Base-by-base conservation (phyloP, 2,888 invertebrate genomes). In the Volucella inanis region DNA sequence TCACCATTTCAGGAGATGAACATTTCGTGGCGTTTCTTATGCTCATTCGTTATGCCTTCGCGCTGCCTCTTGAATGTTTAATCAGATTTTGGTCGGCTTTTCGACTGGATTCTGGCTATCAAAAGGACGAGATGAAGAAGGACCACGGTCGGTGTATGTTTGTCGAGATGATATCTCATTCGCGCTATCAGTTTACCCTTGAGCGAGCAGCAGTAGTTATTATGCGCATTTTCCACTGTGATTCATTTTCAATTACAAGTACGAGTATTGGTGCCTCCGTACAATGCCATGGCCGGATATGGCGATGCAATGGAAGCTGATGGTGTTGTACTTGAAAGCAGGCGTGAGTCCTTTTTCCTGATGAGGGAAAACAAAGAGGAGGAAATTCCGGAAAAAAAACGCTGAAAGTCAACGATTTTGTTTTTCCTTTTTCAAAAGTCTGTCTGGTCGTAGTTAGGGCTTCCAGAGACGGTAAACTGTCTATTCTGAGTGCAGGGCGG, bases 221-320 rank as follows among this genome's bases (percentile, higher is more conserved):
- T 84, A 76, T 84, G 75, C 74, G 70, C 68, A 78, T 65, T 77
- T 78, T 68, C 47, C 83, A 70, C 83, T 71, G 80, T 76, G 84
- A 84, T 84, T 79, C 70, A 59, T 84, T 80, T 84, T 84, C 84
- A 84, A 84, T 84, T 84, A 84, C 79, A 70, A 39, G 55, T 47
- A 38, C 22, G 11, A 14, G 64, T 22, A 31, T 31, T 31, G 31
- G 31, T 31, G 31, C 31, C 31, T 31, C 31, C 6, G 31, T 22
- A 31, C 31, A 31, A 31, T 31, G 31, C 31, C 6, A 31, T 6
- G 8, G 50, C 39, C 71, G 61, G 55, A 55, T 15, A 64, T 64
- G 57, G 18, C 31, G 45, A 14, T 71, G 79, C 70, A 54, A 47
- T 59, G 59, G 71, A 84, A 76, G 71, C 62, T 67, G 65, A 43